These are phyloP conservation scores for Sycophila sp. DNA, from an alignment of 1,140 invertebrate species.

Conservation along the genomic window DNA sequence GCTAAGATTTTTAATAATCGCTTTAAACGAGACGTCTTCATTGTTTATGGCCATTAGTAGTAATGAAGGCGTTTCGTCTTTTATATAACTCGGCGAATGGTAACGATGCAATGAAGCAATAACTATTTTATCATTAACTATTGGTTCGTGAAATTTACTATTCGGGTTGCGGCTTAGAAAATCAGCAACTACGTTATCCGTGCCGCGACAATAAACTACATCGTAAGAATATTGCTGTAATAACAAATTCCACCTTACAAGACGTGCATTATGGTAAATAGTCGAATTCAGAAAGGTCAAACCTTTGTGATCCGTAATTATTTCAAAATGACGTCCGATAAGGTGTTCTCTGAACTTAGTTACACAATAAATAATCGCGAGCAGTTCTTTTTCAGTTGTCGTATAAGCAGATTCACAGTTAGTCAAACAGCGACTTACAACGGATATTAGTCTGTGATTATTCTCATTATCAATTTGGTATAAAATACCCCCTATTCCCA, in stretches of 20 bases:
- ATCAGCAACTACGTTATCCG: too few species aligned
- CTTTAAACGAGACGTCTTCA: too few species aligned
- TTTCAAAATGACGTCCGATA: conserved; percentile 40
- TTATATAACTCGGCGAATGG: background rate
- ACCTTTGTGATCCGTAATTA: conserved; percentile 64
- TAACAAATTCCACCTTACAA: conserved; percentile 32
- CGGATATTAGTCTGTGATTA: conserved; percentile 27
- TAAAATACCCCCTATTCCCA: conserved; percentile 36
- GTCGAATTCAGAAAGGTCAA: conserved; percentile 58
- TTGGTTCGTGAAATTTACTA: background rate
- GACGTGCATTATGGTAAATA: conserved; percentile 52
- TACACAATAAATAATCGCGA: conserved; percentile 49
- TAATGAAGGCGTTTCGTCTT: too few species aligned
- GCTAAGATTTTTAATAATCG: too few species aligned
- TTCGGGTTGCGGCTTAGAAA: too few species aligned
- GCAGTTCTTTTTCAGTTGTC: conserved; percentile 52
- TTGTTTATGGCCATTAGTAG: too few species aligned
- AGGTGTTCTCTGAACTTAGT: conserved; percentile 50
- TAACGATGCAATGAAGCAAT: background rate
- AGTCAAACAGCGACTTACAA: conserved; percentile 38
- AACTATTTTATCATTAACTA: too few species aligned
- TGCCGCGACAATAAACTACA: too few species aligned
- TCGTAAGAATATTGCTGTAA: conserved; percentile 21
- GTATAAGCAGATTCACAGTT: conserved; percentile 40
- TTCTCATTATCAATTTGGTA: conserved; percentile 33